A percentile compares a stretch with the other conserved stretches of the same genome.
Evolutionary conservation across 1,140 invertebrate genomes (phyloP).

Genomic region (Drosophila busckii): DNA sequence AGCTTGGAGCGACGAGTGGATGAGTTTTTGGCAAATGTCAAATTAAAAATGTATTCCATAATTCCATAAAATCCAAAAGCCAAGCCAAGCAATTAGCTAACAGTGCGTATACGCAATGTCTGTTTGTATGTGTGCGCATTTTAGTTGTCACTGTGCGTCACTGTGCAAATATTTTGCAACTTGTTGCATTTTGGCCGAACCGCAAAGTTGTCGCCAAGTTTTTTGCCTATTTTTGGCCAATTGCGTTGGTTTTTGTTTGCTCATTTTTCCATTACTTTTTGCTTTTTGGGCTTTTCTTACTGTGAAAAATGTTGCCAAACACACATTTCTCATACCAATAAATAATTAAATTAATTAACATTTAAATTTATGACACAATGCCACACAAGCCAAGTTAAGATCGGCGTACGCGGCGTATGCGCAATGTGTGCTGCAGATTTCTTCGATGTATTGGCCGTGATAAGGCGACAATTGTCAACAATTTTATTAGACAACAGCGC

Average conservation of each 20-base stretch:
- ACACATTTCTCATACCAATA: slow-evolving; percentile 53
- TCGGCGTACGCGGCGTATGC: slow-evolving; percentile 35
- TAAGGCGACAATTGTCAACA: slow-evolving; percentile 76
- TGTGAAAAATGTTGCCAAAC: slow-evolving; percentile 44
- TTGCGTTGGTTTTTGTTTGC: slow-evolving; percentile 33
- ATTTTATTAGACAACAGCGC: slow-evolving; percentile 56
- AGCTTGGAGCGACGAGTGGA: slow-evolving; percentile 61
- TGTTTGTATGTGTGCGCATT: slow-evolving; percentile 13
- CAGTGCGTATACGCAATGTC: slow-evolving; percentile 7
- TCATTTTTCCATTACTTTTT: slow-evolving; percentile 10
- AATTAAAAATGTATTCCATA: slow-evolving; percentile 75
- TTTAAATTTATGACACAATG: slow-evolving; percentile 68
- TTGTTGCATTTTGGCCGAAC: slow-evolving; percentile 35
- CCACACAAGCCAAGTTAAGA: slow-evolving; percentile 29
- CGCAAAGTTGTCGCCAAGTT: slow-evolving; percentile 31
- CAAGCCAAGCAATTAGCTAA: slow-evolving; percentile 65
- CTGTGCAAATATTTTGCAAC: slow-evolving; percentile 60
- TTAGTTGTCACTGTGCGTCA: slow-evolving; percentile 51
- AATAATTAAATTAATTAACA: slow-evolving; percentile 77
- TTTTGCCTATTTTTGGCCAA: slow-evolving; percentile 52
- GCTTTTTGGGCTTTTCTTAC: slow-evolving; percentile 12
- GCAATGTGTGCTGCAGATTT: slow-evolving; percentile 47
- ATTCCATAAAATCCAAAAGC: slow-evolving; percentile 43
- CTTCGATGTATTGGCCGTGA: slow-evolving; percentile 58
- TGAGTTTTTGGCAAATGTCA: slow-evolving; percentile 69